A percentile compares a stretch with the other conserved stretches of the same genome.
Evolutionary conservation across 1,140 invertebrate genomes (phyloP).

Genomic region (Asobara japonica): DNA sequence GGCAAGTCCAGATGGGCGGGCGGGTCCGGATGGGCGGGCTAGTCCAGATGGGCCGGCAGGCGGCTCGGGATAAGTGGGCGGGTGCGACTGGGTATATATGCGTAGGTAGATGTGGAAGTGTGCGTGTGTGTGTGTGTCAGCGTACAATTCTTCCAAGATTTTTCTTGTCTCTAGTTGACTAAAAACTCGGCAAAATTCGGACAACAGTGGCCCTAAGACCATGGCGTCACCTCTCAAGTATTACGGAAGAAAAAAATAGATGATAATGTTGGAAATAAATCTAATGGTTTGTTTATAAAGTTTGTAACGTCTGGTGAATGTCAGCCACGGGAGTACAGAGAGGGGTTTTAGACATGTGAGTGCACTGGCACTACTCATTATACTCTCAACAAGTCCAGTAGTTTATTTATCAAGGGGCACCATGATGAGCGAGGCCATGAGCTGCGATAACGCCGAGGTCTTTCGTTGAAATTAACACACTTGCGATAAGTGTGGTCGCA

Average conservation of each 20-base stretch:
- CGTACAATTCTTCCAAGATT: no score
- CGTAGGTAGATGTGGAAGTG: no score
- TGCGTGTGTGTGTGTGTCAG: no score
- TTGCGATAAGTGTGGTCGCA: background rate
- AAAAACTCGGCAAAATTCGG: background rate
- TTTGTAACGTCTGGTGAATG: background rate
- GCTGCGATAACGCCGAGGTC: background rate
- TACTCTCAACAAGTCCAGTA: background rate
- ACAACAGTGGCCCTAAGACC: background rate
- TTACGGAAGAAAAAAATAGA: background rate
- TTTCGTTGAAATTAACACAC: background rate
- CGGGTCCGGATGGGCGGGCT: no score
- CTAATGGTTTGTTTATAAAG: background rate
- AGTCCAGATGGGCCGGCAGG: no score
- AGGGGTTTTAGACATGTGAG: background rate
- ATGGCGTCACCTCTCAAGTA: background rate
- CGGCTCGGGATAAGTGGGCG: no score
- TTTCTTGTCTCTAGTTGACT: no score
- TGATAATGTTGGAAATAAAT: background rate
- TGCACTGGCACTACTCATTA: background rate
- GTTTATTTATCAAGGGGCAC: background rate
- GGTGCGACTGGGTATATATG: no score
- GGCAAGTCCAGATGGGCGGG: no score
- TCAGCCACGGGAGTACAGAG: background rate
- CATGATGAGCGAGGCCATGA: background rate